A percentile compares a stretch with the other conserved stretches of the same genome.
phyloP scores from a whole-genome alignment of 92 coral and sea anemone species.

The Umimayanthus kanabou region DNA sequence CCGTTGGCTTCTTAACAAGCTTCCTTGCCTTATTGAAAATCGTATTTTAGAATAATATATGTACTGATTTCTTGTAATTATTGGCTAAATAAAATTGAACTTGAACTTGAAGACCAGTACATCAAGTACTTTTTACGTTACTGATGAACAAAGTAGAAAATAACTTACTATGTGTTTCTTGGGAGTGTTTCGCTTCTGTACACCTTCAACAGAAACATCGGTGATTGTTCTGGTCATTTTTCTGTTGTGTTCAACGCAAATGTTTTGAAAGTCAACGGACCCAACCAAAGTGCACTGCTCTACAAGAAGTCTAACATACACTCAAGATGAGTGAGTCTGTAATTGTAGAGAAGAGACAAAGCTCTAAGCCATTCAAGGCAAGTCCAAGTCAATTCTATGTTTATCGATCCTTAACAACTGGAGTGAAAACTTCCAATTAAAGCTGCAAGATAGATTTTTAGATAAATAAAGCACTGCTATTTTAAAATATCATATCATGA shows the following conservation, averaged over 20 bases:
- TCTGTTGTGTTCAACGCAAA: not conserved
- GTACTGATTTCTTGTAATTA: too few relatives aligned
- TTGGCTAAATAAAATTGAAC: too few relatives aligned
- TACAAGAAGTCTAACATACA: too few relatives aligned
- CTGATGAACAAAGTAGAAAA: not conserved
- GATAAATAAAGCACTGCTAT: not conserved
- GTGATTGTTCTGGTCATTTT: constrained; percentile 57
- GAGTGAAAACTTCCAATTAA: not conserved
- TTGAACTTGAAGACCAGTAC: too few relatives aligned
- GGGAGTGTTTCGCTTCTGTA: constrained; percentile 58
- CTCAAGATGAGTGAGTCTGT: too few relatives aligned
- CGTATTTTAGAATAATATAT: too few relatives aligned
- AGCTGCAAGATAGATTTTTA: not conserved
- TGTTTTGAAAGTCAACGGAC: too few relatives aligned
- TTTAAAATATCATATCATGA: too few relatives aligned
- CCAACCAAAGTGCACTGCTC: too few relatives aligned
- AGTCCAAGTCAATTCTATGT: not conserved
- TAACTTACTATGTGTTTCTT: constrained; percentile 52
- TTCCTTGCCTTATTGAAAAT: too few relatives aligned
- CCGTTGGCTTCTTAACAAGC: too few relatives aligned
- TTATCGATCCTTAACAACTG: not conserved
- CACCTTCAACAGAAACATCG: constrained; percentile 44
- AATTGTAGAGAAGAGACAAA: not conserved
- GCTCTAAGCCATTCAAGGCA: not conserved
- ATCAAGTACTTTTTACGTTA: too few relatives aligned